Evolutionary conservation across 2,113 vertebrate genomes (phyloP), one percentile per base, ranked within the genome.

Genomic region (Odontesthes bonariensis): DNA sequence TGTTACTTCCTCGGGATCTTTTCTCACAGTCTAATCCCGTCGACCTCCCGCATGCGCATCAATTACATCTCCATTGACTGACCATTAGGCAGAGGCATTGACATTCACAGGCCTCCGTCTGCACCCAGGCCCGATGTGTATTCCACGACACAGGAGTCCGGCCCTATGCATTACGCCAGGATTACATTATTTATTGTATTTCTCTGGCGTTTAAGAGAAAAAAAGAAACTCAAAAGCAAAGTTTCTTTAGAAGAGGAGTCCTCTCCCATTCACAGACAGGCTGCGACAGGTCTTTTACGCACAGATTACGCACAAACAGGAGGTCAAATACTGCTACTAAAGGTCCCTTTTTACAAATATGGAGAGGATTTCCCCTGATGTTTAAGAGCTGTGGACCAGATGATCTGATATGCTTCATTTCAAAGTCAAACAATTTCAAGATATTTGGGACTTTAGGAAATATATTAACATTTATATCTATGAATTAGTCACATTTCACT

Each of bases 31-130:
- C 57, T 92, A 93, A 93, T 93, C 92, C 89, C 78, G 85, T 82
- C 66, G 92, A 87, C 92, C 93, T 88, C 92, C 92, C 76, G 89
- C 87, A 56, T 90, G 90, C 88, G 88, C 90, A 91, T 93, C 94
- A 89, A 91, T 94, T 93, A 93, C 93, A 89, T 85, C 63, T 69
- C 84, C 89, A 92, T 92, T 94, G 90, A 93, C 44, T 69, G 44
- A 74, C 84, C 89, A 88, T 93, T 93, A 94, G 87, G 86, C 81
- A 11, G 77, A 88, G 72, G 85, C 90, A 91, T 95, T 94, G 87
- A 93, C 81, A 94, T 95, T 91, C 86, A 94, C 89, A 71, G 87
- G 76, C 81, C 53, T 80, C 91, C 79, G 94, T 95, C 94, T 94
- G 92, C 88, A 31, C 42, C 72, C 33, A 55, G 82, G 56, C 66